Base-by-base conservation (phyloP, 2,888 invertebrate genomes). In the Dryobotodes eremita region DNA sequence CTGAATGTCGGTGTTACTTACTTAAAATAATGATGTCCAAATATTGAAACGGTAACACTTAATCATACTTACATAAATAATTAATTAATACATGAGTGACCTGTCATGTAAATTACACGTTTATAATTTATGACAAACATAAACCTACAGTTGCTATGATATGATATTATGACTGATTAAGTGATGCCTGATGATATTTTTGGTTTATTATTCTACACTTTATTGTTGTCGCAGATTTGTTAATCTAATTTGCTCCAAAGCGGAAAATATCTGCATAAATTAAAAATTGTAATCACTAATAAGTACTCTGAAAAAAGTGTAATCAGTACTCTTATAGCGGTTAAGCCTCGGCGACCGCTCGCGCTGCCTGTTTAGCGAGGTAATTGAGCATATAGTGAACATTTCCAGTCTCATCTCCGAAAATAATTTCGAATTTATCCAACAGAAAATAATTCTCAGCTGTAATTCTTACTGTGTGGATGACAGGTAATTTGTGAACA, bases 371-470 rank as follows among this genome's bases (percentile, higher is more conserved):
- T 89, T 90, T 90, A 90, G 86, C 84, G 86, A 86, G 88, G 89
- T 92, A 93, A 92, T 91, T 92, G 90, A 91, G 91, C 92, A 87
- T 92, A 88, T 90, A 89, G 89, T 87, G 81, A 89, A 89, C 89
- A 88, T 89, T 88, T 84, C 84, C 83, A 73, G 80, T 80, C 83
- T 87, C 87, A 88, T 90, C 88, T 85, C 82, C 76, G 79, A 85
- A 85, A 73, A 80, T 78, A 79, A 90, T 82, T 84, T 82, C 64
- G 71, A 79, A 86, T 89, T 89, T 79, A 89, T 72, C 84, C 84
- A 84, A 85, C 78, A 65, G 77, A 79, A 82, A 84, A 82, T 82
- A 86, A 82, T 84, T 80, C 69, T 69, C 65, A 75, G 77, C 77
- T 75, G 84, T 85, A 81, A 85, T 84, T 87, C 85, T 79, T 68